Evolutionary conservation across 2,113 vertebrate species (phyloP).

Genomic region (Promerops cafer): DNA sequence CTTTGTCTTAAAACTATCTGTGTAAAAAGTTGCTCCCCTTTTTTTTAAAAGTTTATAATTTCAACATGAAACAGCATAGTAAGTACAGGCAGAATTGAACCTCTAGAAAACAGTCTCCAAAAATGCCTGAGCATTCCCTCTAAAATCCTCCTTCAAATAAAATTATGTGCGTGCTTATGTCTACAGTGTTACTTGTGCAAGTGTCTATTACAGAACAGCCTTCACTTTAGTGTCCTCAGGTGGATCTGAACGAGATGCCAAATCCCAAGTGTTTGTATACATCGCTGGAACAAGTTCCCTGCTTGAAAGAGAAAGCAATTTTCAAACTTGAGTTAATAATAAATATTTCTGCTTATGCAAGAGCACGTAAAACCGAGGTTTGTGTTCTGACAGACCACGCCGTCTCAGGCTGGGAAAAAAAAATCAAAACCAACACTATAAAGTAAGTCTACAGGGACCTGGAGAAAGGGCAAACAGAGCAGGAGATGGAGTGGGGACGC

Average conservation of each 20-base stretch:
- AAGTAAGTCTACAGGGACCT: not conserved
- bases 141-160: not conserved
- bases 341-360: not conserved
- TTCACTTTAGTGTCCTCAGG: not conserved
- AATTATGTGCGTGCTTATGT: not conserved
- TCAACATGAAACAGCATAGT: not conserved
- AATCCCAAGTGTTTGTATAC: not conserved
- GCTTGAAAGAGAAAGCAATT: not conserved
- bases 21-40: not conserved
- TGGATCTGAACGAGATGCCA: not conserved
- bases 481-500: rapidly evolving
- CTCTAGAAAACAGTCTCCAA: not conserved
- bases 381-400: not conserved
- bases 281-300: not conserved
- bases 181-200: not conserved
- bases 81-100: not conserved
- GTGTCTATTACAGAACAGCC: not conserved
- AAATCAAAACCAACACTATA: not conserved
- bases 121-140: not conserved
- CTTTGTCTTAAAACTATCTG: not conserved
- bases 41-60: not conserved
- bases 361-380: not conserved
- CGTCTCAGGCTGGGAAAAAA: not conserved
- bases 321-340: not conserved
- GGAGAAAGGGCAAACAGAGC: not conserved